Evolutionary conservation across 2,113 vertebrate species (phyloP).

Genomic region (Engystomops pustulosus): DNA sequence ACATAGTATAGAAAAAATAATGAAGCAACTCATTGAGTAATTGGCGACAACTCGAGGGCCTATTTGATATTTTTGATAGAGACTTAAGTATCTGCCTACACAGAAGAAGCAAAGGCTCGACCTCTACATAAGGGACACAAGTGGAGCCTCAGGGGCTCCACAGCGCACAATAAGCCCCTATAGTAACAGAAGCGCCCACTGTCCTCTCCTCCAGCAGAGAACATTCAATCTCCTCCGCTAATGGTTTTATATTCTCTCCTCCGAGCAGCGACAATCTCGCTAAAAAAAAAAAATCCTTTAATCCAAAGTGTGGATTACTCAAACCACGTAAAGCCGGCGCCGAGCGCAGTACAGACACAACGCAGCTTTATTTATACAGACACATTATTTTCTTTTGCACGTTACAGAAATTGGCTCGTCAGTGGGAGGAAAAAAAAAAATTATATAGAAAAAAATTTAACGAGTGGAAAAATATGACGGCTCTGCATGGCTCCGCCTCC

Average conservation of each 20-base stretch:
- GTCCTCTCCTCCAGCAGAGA: background rate
- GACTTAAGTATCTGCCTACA: too few relatives aligned
- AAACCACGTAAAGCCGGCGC: constrained; percentile 10
- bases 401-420: background rate
- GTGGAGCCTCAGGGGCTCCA: background rate
- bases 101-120: too few relatives aligned
- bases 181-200: background rate
- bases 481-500: too few relatives aligned
- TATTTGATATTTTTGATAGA: too few relatives aligned
- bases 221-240: background rate
- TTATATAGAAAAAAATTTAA: background rate
- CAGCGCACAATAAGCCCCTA: background rate
- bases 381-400: constrained; percentile 1
- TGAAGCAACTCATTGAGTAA: too few relatives aligned
- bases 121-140: background rate
- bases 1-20: too few relatives aligned
- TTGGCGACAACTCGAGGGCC: too few relatives aligned
- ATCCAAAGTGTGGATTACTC: constrained; percentile 27
- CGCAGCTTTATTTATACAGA: background rate
- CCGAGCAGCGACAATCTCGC: constrained; percentile 18
- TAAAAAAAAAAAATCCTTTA: constrained; percentile 26
- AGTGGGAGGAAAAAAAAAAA: background rate
- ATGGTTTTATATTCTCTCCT: background rate
- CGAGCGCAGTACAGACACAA: background rate
- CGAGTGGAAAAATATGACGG: background rate